Percentiles rank a stretch among this genome's conserved stretches.
Conservation (phyloP, 2,888 invertebrate species). For the Lypha dubia region DNA sequence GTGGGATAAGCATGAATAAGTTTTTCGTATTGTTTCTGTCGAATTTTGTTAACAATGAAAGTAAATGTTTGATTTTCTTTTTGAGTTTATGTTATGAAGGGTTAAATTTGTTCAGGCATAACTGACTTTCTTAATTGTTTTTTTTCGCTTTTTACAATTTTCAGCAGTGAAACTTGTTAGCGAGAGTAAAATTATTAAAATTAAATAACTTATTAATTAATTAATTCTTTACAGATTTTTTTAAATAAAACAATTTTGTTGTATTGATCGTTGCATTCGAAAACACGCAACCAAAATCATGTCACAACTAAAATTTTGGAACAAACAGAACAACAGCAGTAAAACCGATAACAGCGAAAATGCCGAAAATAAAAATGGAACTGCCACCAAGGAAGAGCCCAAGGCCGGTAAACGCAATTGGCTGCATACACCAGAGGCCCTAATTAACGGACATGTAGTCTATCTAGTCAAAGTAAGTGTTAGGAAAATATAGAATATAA, state of each 20-base stretch:
- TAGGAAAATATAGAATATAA: not conserved
- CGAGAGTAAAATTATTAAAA: not conserved
- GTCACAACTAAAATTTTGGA: conserved; percentile 88
- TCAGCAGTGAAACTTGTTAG: not conserved
- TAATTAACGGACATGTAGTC: conserved; percentile 97
- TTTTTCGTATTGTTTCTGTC: not conserved
- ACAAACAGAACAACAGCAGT: conserved; percentile 85
- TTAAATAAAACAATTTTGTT: conserved; percentile 8
- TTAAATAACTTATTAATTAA: not conserved
- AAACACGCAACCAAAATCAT: conserved; percentile 79
- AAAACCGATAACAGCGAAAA: conserved; percentile 80
- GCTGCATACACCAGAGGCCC: conserved; percentile 96
- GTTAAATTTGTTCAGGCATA: too few species aligned
- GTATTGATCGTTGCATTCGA: conserved; percentile 35
- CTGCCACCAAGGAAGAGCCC: conserved; percentile 83
- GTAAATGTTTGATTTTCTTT: not conserved
- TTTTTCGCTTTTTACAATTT: not conserved
- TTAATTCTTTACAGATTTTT: conserved; percentile 41
- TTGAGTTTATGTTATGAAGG: not conserved
- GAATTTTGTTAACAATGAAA: not conserved
- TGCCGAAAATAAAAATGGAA: conserved; percentile 80
- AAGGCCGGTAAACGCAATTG: conserved; percentile 87
- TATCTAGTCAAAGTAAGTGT: conserved; percentile 96
- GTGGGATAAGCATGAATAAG: not conserved
- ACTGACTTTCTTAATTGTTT: not conserved